phyloP scores from a whole-genome alignment of 2,888 invertebrate species.

The Thecophora atra region DNA sequence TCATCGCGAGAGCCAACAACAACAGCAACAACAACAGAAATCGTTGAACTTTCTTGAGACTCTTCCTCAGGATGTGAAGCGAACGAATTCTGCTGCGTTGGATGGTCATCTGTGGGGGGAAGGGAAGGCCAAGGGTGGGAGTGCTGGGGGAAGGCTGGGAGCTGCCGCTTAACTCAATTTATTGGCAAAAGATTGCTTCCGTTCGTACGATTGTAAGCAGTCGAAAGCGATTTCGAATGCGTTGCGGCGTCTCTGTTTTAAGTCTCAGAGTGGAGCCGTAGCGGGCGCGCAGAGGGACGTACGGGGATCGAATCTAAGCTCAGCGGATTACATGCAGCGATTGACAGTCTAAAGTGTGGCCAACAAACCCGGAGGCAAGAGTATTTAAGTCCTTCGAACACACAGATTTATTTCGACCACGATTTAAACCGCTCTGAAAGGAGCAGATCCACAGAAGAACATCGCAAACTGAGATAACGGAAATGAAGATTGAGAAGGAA shows the following conservation, averaged over 20 bases:
- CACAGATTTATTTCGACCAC: slow-evolving; percentile 2
- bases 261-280: too few species aligned
- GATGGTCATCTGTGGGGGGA: too few species aligned
- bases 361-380: slow-evolving; percentile 22
- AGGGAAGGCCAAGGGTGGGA: too few species aligned
- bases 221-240: too few species aligned
- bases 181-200: slow-evolving; percentile 26
- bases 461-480: too few species aligned
- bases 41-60: background rate
- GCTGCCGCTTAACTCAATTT: slow-evolving; percentile 6
- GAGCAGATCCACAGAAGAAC: background rate
- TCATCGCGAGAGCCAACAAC: too few species aligned
- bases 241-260: too few species aligned
- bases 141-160: too few species aligned
- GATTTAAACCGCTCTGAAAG: background rate
- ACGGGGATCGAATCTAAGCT: too few species aligned
- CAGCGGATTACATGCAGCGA: slow-evolving; percentile 26
- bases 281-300: too few species aligned
- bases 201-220: background rate
- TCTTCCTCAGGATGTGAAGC: background rate
- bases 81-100: too few species aligned
- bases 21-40: background rate
- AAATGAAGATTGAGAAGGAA: too few species aligned
- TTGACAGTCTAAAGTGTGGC: slow-evolving; percentile 30
- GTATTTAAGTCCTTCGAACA: slow-evolving; percentile 9